Percentiles rank a stretch among this genome's conserved stretches.
Conservation (phyloP, 2,113 vertebrate species). For the Malurus elegans region DNA sequence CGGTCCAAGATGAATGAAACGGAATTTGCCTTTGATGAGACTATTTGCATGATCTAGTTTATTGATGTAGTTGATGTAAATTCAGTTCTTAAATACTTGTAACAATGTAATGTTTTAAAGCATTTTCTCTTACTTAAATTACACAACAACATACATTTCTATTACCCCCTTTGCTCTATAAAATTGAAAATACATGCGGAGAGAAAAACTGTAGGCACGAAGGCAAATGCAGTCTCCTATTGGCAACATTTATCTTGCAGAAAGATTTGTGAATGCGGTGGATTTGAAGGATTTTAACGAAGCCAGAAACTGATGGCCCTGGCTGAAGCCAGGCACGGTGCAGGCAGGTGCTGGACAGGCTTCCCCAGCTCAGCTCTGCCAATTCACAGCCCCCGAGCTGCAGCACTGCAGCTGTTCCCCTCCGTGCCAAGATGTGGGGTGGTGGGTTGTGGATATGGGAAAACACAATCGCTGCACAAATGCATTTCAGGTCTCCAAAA, state of each 20-base stretch:
- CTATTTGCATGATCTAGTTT: not conserved
- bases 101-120: not conserved
- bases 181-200: not conserved
- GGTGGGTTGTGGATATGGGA: not conserved
- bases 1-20: not conserved
- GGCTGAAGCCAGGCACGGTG: not conserved
- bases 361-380: not conserved
- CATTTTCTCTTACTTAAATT: not conserved
- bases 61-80: not conserved
- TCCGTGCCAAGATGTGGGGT: not conserved
- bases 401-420: conserved; percentile 23
- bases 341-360: conserved; percentile 49
- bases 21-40: not conserved
- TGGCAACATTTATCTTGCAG: not conserved
- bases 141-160: not conserved
- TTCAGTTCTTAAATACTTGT: not conserved
- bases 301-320: conserved; percentile 4
- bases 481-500: not conserved
- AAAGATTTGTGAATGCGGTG: not conserved
- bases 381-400: conserved; percentile 4
- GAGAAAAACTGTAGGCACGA: not conserved
- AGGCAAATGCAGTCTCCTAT: not conserved
- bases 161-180: not conserved
- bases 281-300: not conserved
- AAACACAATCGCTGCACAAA: not conserved